A percentile compares a stretch with the other conserved stretches of the same genome.
Evolutionary conservation across 2,113 vertebrate genomes (phyloP).

Genomic region (Oryzias melastigma): DNA sequence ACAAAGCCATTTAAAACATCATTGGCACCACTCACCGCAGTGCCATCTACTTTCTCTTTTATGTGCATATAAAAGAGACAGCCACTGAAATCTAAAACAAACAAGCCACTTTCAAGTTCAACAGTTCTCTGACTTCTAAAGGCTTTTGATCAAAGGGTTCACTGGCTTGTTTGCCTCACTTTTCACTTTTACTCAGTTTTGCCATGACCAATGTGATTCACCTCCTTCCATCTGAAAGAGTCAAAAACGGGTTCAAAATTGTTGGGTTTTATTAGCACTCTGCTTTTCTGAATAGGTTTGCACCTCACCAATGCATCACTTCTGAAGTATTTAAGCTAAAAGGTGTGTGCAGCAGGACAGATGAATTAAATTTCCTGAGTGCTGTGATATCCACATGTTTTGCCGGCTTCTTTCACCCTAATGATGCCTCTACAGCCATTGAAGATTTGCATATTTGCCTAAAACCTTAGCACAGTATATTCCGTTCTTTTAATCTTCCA

Average conservation of each 20-base stretch:
- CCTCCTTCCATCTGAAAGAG: conserved; percentile 8
- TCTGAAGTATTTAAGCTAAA: conserved; percentile 25
- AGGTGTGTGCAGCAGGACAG: conserved; percentile 27
- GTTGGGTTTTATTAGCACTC: not conserved
- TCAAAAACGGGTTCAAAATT: conserved; percentile 6
- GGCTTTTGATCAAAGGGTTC: conserved; percentile 59
- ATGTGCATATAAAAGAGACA: conserved; percentile 48
- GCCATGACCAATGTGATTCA: conserved; percentile 28
- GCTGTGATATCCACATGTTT: conserved; percentile 33
- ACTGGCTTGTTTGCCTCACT: conserved; percentile 39
- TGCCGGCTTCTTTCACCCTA: conserved; percentile 33
- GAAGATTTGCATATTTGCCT: conserved; percentile 54
- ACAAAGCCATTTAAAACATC: conserved; percentile 45
- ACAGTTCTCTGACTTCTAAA: conserved; percentile 52
- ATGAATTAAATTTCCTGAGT: conserved; percentile 45
- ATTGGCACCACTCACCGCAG: conserved; percentile 11
- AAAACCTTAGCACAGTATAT: conserved; percentile 29
- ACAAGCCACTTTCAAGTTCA: conserved; percentile 51
- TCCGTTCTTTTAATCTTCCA: conserved; percentile 24
- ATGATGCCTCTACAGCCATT: conserved; percentile 37
- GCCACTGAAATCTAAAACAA: conserved; percentile 52
- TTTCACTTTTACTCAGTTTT: conserved; percentile 45
- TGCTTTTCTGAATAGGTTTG: conserved; percentile 22
- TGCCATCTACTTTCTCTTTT: conserved; percentile 48
- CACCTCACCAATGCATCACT: conserved; percentile 13